Percentiles rank a stretch among this genome's conserved stretches.
Evolutionary conservation across 2,113 vertebrate genomes (phyloP).

Genomic region (Alligator sinensis): DNA sequence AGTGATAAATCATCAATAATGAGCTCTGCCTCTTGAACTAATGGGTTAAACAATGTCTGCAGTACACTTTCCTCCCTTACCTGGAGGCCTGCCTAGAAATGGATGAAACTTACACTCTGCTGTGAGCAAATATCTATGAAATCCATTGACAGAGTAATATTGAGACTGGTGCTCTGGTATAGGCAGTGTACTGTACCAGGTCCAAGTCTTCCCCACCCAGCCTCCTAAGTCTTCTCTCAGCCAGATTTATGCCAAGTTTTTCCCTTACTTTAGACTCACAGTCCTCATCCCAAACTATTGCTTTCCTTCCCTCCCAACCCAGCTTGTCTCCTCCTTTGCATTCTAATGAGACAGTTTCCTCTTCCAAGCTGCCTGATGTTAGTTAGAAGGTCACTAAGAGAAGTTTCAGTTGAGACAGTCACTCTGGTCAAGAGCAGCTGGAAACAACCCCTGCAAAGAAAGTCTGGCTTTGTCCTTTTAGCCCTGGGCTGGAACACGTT

Average conservation of each 20-base stretch:
- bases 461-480: constrained; percentile 60
- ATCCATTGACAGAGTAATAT: accelerated
- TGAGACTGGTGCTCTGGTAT: no score
- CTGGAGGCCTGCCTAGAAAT: not conserved
- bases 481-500: constrained; percentile 29
- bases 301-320: not conserved
- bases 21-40: not conserved
- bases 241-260: not conserved
- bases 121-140: not conserved
- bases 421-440: constrained; percentile 38
- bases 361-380: not conserved
- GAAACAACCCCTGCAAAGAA: constrained; percentile 66
- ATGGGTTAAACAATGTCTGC: accelerated
- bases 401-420: constrained; percentile 1
- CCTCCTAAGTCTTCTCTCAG: constrained; percentile 11
- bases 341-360: not conserved
- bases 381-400: not conserved
- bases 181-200: not conserved
- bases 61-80: not conserved
- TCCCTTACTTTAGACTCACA: no score
- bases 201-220: not conserved
- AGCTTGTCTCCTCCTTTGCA: constrained; percentile 17
- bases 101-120: not conserved
- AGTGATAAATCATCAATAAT: no score
- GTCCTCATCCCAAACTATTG: constrained; percentile 44